Percentiles rank a stretch among this genome's conserved stretches.
Evolutionary conservation across 2,888 invertebrate species (phyloP).

Genomic region (Petrolisthes manimaculis): DNA sequence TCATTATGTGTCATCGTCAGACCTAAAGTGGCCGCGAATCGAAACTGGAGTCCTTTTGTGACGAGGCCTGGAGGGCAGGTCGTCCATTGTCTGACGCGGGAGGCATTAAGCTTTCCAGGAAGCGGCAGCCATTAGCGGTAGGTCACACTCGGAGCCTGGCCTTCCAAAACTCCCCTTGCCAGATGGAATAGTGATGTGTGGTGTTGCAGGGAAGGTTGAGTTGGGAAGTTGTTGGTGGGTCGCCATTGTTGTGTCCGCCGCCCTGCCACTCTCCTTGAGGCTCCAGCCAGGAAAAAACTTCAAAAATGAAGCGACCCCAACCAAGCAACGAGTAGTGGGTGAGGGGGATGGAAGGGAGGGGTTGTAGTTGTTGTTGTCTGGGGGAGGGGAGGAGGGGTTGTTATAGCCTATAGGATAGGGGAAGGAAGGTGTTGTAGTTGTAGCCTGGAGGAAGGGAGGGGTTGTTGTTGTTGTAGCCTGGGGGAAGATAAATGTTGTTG

Average conservation of each 20-base stretch:
- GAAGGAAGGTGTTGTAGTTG: neutral
- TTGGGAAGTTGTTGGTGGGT: neutral
- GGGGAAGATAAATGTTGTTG: neutral
- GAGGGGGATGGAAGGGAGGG: neutral
- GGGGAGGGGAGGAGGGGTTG: neutral
- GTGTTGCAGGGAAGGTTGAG: neutral
- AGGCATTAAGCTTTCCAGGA: conserved; percentile 51
- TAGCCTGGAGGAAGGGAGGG: neutral
- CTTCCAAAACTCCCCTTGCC: conserved; percentile 25
- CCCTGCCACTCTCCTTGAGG: conserved; percentile 29
- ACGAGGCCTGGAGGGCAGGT: conserved; percentile 20
- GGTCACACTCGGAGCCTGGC: conserved; percentile 25
- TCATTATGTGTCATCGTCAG: conserved; percentile 54
- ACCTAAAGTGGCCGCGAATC: conserved; percentile 49
- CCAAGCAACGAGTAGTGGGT: neutral
- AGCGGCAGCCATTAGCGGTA: conserved; percentile 44
- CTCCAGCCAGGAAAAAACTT: neutral
- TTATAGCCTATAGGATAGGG: neutral
- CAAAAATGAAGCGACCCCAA: neutral
- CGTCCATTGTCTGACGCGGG: conserved; percentile 46
- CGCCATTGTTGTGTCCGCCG: conserved; percentile 32
- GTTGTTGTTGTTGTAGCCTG: neutral
- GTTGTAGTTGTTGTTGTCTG: neutral
- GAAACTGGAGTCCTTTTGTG: conserved; percentile 56
- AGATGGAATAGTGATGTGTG: conserved; percentile 38